A percentile compares a stretch with the other conserved stretches of the same genome.
Evolutionary conservation across 2,888 invertebrate species (phyloP).

Genomic region (Phanerotoma sp.): DNA sequence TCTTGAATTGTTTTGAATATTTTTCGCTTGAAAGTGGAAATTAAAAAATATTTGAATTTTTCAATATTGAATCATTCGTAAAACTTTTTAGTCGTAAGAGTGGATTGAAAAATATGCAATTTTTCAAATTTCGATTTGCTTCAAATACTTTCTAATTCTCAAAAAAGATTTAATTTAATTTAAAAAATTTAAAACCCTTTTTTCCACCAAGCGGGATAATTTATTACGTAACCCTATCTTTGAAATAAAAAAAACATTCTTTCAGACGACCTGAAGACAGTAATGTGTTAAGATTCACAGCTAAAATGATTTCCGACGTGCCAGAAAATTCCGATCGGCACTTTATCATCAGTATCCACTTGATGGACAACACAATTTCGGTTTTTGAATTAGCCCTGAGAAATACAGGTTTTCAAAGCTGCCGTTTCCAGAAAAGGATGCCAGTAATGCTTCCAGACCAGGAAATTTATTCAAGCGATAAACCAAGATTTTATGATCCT

Average conservation of each 20-base stretch:
- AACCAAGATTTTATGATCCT: slow-evolving; percentile 75
- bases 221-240: no score
- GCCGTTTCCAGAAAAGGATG: slow-evolving; percentile 66
- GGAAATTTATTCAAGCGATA: slow-evolving; percentile 69
- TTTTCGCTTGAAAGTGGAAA: no score
- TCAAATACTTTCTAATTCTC: no score
- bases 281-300: slow-evolving; percentile 76
- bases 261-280: slow-evolving; percentile 71
- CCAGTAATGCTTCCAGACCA: slow-evolving; percentile 74
- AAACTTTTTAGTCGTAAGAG: no score
- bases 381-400: slow-evolving; percentile 75
- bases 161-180: no score
- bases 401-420: slow-evolving; percentile 64
- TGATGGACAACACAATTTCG: slow-evolving; percentile 82
- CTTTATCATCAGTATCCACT: slow-evolving; percentile 79
- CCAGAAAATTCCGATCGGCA: slow-evolving; percentile 66
- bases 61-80: no score
- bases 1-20: no score
- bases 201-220: no score
- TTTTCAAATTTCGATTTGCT: no score
- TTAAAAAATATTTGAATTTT: no score
- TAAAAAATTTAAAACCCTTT: no score
- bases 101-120: no score
- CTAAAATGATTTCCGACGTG: slow-evolving; percentile 72
- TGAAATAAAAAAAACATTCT: slow-evolving; percentile 14